Conservation (phyloP, 53 echinoderm and acorn worm genomes). For the Zoroaster sp. region DNA sequence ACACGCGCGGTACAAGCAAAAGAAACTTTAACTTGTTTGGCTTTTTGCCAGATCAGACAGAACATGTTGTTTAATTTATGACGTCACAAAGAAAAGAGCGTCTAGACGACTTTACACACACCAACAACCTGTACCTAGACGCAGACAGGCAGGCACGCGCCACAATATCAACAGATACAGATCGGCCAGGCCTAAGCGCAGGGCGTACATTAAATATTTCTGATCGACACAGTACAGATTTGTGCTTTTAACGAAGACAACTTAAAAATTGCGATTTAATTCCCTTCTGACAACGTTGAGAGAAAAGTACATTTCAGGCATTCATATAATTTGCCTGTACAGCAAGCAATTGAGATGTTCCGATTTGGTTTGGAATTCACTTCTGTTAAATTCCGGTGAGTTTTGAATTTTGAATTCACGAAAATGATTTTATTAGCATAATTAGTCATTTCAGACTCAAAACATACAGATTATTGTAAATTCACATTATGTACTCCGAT, state of each 20-base stretch:
- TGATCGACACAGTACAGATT: not conserved
- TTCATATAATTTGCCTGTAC: not conserved
- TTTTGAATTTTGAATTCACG: not conserved
- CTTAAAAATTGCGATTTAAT: not conserved
- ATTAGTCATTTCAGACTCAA: not conserved
- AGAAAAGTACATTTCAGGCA: too few species aligned
- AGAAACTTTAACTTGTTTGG: too few species aligned
- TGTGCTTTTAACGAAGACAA: not conserved
- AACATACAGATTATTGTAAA: not conserved
- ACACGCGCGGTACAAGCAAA: too few species aligned
- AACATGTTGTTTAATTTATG: too few species aligned
- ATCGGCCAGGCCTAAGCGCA: too few species aligned
- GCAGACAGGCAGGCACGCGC: not conserved
- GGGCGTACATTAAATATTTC: too few species aligned
- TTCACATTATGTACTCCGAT: too few species aligned
- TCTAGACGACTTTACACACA: too few species aligned
- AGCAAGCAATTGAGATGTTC: not conserved
- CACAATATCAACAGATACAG: too few species aligned
- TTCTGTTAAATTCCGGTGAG: conserved; percentile 29
- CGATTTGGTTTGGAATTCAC: not conserved
- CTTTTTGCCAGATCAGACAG: too few species aligned
- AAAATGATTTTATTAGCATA: not conserved
- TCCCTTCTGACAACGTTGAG: not conserved
- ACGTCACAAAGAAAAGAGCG: too few species aligned
- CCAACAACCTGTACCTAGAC: too few species aligned